phyloP scores from a whole-genome alignment of 2,888 invertebrate genomes.

The Clanis bilineata region DNA sequence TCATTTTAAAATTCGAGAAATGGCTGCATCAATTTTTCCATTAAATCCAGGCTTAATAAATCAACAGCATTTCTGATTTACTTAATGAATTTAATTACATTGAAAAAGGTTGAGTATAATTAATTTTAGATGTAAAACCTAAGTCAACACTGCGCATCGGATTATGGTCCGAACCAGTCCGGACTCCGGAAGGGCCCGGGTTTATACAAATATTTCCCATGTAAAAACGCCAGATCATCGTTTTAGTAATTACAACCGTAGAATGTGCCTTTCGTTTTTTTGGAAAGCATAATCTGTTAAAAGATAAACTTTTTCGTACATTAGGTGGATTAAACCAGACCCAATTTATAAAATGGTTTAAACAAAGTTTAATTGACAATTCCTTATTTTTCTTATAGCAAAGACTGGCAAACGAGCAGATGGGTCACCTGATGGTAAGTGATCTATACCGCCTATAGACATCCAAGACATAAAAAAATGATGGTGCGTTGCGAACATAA shows the following conservation, averaged over 20 bases:
- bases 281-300: neutral
- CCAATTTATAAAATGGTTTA: neutral
- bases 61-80: neutral
- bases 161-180: conserved; percentile 1
- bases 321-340: neutral
- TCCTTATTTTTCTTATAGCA: too few relatives aligned
- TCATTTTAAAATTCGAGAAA: too few relatives aligned
- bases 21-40: neutral
- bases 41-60: neutral
- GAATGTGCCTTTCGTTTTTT: neutral
- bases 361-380: too few relatives aligned
- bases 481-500: too few relatives aligned
- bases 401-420: too few relatives aligned
- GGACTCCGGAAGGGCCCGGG: too few relatives aligned
- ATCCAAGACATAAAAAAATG: too few relatives aligned
- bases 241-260: neutral
- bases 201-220: conserved; percentile 1
- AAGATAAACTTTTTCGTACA: neutral
- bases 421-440: too few relatives aligned
- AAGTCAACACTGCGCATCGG: conserved; percentile 9
- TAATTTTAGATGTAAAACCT: neutral
- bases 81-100: conserved; percentile 2
- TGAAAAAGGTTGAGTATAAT: conserved; percentile 3
- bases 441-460: too few relatives aligned
- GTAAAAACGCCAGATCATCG: conserved; percentile 1